Evolutionary conservation across 2,797 vertebrate genomes (phyloP), one percentile per base, ranked within the genome.

Genomic region (Serranus cabrilla): DNA sequence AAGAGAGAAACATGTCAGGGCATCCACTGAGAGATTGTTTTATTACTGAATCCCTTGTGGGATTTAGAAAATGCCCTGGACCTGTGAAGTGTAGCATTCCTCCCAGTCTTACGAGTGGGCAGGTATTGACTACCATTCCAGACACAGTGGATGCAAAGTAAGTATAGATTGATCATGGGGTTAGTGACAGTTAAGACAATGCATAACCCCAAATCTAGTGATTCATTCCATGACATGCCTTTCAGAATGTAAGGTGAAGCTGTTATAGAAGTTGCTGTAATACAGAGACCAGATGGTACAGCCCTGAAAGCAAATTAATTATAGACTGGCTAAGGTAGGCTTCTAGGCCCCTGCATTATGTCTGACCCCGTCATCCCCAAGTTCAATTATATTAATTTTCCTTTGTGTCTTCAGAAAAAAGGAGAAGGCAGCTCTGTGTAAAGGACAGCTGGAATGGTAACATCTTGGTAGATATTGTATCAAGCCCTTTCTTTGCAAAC

Each of bases 231-330:
- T 50, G 61, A 66, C 65, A 71, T 62, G 62, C 40, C 63, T 71
- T 73, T 84, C 40, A 52, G 61, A 63, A 76, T 83, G 75, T 71
- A 72, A 78, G 73, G 74, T 68, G 67, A 77, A 84, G 51, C 52
- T 81, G 51, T 68, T 78, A 55, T 14, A 77, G 60, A 67, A 31
- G 72, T 45, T 58, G 63, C 78, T 75, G 57, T 77, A 74, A 42
- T 54, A 74, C 42, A 37, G 37, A 79, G 46, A 76, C 45, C 78
- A 84, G 76, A 83, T 84, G 75, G 80, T 47, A 58, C 55, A 68
- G 52, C 67, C 61, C 55, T 71, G 76, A 80, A 74, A 76, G 82
- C 61, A 81, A 81, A 84, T 85, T 74, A 87, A 86, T 86, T 89
- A 77, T 63, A 78, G 56, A 85, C 64, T 59, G 60, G 70, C 63